phyloP scores from a whole-genome alignment of 2,113 vertebrate genomes.

The Reinhardtius hippoglossoides region DNA sequence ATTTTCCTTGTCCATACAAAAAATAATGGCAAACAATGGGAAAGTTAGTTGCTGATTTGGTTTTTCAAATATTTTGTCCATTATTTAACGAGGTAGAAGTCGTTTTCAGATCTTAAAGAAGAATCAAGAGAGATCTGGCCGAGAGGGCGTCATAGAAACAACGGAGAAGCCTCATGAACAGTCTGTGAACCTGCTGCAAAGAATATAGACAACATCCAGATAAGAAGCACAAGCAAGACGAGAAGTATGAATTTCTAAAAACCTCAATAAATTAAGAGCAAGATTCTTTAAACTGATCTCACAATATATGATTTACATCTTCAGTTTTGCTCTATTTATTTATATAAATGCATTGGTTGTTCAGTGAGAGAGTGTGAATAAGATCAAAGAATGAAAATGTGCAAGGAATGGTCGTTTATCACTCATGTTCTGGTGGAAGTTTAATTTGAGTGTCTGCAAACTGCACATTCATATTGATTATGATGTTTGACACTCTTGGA shows the following conservation, averaged over 20 bases:
- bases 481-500: neutral
- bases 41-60: neutral
- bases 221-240: neutral
- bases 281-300: neutral
- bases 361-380: neutral
- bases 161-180: too few relatives aligned
- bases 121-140: too few relatives aligned
- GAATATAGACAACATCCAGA: neutral
- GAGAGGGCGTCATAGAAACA: too few relatives aligned
- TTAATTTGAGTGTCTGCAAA: neutral
- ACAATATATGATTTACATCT: neutral
- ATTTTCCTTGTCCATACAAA: neutral
- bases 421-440: neutral
- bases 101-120: too few relatives aligned
- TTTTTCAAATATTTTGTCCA: neutral
- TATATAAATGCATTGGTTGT: neutral
- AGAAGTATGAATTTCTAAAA: too few relatives aligned
- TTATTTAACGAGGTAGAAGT: neutral
- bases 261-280: too few relatives aligned
- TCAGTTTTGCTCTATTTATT: neutral
- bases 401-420: neutral
- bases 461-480: neutral
- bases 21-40: neutral
- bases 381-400: neutral
- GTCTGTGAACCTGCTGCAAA: too few relatives aligned